Evolutionary conservation across 2,113 vertebrate genomes (phyloP).

Genomic region (Nothobranchius furzeri): DNA sequence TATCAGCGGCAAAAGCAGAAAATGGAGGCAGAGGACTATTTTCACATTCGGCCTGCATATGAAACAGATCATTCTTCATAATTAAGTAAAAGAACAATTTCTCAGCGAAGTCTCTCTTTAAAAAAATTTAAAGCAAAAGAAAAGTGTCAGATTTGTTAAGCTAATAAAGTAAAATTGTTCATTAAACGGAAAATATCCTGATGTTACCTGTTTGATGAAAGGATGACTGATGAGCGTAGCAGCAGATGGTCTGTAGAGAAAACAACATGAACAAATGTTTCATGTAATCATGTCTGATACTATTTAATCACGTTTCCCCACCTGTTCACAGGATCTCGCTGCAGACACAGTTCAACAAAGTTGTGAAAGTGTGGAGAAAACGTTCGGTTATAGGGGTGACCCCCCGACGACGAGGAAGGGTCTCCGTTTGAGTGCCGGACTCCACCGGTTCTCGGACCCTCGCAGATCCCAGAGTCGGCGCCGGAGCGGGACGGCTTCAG

Average conservation of each 20-base stretch:
- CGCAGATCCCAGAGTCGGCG: slow-evolving; percentile 85
- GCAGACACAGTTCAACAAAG: slow-evolving; percentile 94
- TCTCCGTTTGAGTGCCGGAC: slow-evolving; percentile 88
- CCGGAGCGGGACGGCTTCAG: slow-evolving; percentile 88
- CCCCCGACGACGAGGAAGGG: slow-evolving; percentile 69
- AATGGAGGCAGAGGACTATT: too few species aligned
- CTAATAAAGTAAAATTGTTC: neutral
- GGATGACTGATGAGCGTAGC: slow-evolving; percentile 87
- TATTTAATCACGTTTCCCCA: slow-evolving; percentile 40
- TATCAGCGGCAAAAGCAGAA: too few species aligned
- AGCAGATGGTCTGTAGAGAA: slow-evolving; percentile 86
- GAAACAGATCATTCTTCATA: too few species aligned
- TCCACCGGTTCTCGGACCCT: slow-evolving; percentile 75
- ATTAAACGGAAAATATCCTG: neutral
- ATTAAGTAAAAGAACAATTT: too few species aligned
- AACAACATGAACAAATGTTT: neutral
- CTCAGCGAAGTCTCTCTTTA: too few species aligned
- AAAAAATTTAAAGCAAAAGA: too few species aligned
- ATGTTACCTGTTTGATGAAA: slow-evolving; percentile 95
- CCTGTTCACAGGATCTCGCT: slow-evolving; percentile 90
- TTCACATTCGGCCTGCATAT: too few species aligned
- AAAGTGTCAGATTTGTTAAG: neutral
- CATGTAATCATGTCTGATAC: neutral
- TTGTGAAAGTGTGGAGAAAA: slow-evolving; percentile 93
- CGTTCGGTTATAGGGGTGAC: slow-evolving; percentile 93